A percentile compares a stretch with the other conserved stretches of the same genome.
Evolutionary conservation across 2,888 invertebrate species (phyloP).

Genomic region (Cantharis rufa): DNA sequence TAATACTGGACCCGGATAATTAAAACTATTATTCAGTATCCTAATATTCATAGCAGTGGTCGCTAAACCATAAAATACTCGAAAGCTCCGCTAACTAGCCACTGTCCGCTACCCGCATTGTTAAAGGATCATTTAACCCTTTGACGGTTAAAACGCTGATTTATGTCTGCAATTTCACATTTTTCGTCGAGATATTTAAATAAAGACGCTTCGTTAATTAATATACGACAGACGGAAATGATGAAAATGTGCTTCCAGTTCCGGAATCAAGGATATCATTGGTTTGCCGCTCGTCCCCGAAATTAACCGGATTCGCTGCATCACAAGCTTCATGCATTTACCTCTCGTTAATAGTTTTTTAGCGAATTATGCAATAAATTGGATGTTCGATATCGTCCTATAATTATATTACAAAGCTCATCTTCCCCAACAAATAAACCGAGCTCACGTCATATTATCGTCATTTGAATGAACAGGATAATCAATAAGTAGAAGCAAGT

Average conservation of each 20-base stretch:
- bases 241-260: conserved; percentile 32
- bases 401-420: not conserved
- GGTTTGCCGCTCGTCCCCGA: conserved; percentile 14
- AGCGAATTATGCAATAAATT: conserved; percentile 22
- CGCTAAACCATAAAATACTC: conserved; percentile 37
- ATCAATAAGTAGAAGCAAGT: not conserved
- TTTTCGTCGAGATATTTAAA: conserved; percentile 37
- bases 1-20: conserved; percentile 37
- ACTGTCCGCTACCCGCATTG: conserved; percentile 48
- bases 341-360: conserved; percentile 25
- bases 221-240: conserved; percentile 33
- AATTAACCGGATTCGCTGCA: conserved; percentile 5
- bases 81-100: conserved; percentile 30
- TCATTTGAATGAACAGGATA: not conserved
- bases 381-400: not conserved
- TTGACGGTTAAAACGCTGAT: conserved; percentile 44
- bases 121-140: conserved; percentile 53
- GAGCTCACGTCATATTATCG: not conserved
- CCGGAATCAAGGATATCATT: conserved; percentile 12
- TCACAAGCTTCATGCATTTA: conserved; percentile 11
- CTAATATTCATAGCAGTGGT: conserved; percentile 33
- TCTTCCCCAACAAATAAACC: not conserved
- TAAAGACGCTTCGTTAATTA: conserved; percentile 36
- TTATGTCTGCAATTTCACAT: conserved; percentile 37
- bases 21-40: conserved; percentile 40